Evolutionary conservation across 2,797 vertebrate genomes (phyloP).

Genomic region (Neoniphon sammara): DNA sequence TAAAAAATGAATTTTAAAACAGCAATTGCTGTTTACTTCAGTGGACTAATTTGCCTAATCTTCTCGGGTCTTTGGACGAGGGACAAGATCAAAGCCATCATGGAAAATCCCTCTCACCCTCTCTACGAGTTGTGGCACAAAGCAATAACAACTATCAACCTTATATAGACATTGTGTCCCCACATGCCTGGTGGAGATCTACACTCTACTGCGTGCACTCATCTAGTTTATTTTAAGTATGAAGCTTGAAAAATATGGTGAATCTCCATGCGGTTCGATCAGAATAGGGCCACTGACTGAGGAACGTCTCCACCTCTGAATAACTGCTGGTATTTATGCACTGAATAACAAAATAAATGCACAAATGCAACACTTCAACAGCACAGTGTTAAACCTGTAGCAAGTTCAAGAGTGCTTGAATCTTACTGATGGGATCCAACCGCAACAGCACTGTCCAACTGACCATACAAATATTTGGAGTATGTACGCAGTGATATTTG

Average conservation of each 20-base stretch:
- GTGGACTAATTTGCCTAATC: too few relatives aligned
- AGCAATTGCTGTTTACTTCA: too few relatives aligned
- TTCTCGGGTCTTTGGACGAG: too few relatives aligned
- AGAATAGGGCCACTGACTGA: neutral
- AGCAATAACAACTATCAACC: too few relatives aligned
- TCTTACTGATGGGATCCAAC: conserved; percentile 73
- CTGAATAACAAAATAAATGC: conserved; percentile 47
- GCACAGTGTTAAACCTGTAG: conserved; percentile 66
- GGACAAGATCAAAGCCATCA: too few relatives aligned
- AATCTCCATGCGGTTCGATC: neutral
- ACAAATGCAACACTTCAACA: conserved; percentile 41
- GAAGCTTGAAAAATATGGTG: neutral
- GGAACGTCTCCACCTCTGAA: conserved; percentile 19
- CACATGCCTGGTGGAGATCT: too few relatives aligned
- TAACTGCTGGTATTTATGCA: conserved; percentile 31
- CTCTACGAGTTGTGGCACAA: too few relatives aligned
- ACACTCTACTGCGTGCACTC: too few relatives aligned
- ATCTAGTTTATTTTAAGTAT: neutral
- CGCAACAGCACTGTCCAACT: conserved; percentile 78
- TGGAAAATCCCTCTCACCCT: too few relatives aligned
- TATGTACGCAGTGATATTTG: conserved; percentile 76
- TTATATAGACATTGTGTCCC: too few relatives aligned
- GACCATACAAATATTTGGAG: conserved; percentile 84
- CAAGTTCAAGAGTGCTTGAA: conserved; percentile 73
- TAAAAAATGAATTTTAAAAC: too few relatives aligned